Conservation (phyloP, 1,140 invertebrate species). For the Pachypsylla venusta region DNA sequence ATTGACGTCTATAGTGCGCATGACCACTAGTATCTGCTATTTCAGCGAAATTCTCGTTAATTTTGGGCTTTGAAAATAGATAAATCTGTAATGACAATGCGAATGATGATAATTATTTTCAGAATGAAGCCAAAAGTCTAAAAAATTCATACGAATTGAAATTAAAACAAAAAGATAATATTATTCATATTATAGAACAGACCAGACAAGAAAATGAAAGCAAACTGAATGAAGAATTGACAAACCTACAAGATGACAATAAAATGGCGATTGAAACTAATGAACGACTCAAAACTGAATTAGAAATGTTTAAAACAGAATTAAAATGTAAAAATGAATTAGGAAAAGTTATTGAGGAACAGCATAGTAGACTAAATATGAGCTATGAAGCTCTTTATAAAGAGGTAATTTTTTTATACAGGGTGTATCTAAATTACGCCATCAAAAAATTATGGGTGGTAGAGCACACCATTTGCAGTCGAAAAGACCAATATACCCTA, state of each 20-base stretch:
- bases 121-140: background rate
- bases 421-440: too few relatives aligned
- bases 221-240: background rate
- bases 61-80: too few relatives aligned
- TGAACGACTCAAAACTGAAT: background rate
- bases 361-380: background rate
- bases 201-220: background rate
- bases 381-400: constrained; percentile 7
- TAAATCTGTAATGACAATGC: too few relatives aligned
- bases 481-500: too few relatives aligned
- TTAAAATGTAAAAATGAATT: background rate
- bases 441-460: too few relatives aligned
- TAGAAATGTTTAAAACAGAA: background rate
- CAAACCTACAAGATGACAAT: background rate
- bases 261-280: background rate
- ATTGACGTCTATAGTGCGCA: too few relatives aligned
- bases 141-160: background rate
- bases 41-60: too few relatives aligned
- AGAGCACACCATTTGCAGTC: too few relatives aligned
- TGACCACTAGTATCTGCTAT: too few relatives aligned
- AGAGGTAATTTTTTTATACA: too few relatives aligned
- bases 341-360: background rate
- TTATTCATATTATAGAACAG: background rate
- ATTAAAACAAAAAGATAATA: background rate
- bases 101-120: too few relatives aligned